Conservation (phyloP, 37 sponge, comb jelly and placozoan species). For the Crambe crambe region DNA sequence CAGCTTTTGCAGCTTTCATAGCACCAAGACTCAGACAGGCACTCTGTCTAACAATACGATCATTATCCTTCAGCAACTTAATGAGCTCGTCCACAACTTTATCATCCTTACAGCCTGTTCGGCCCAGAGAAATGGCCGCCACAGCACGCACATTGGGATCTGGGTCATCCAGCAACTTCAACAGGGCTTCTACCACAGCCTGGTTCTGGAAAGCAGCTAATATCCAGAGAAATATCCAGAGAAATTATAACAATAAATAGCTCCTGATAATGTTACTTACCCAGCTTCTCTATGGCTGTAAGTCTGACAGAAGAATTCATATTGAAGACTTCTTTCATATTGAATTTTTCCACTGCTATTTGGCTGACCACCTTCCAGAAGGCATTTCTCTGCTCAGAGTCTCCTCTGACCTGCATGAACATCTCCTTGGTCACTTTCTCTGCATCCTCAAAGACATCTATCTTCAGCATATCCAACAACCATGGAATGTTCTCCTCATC, state of each 20-base stretch:
- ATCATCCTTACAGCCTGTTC: constrained; percentile 62
- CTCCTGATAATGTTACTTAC: constrained; percentile 27
- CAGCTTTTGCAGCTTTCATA: constrained; percentile 77
- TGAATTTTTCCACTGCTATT: constrained; percentile 78
- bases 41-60: constrained; percentile 91
- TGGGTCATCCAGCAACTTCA: constrained; percentile 67
- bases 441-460: constrained; percentile 68
- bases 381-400: constrained; percentile 49
- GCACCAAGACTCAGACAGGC: constrained; percentile 91
- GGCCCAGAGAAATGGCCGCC: constrained; percentile 94
- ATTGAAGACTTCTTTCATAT: constrained; percentile 95
- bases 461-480: constrained; percentile 74
- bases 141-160: constrained; percentile 98
- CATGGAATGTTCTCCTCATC: constrained; percentile 72
- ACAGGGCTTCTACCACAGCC: constrained; percentile 87
- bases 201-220: constrained; percentile 84
- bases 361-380: constrained; percentile 67
- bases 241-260: background rate
- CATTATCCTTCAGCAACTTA: constrained; percentile 74
- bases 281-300: constrained; percentile 88
- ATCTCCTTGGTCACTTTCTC: constrained; percentile 55
- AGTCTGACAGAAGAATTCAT: constrained; percentile 91
- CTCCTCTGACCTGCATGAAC: constrained; percentile 75
- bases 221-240: background rate
- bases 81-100: constrained; percentile 61